Percentiles rank a stretch among this genome's conserved stretches.
Conservation (phyloP, 2,888 invertebrate genomes). For the Rhagophthalmus giganteus region DNA sequence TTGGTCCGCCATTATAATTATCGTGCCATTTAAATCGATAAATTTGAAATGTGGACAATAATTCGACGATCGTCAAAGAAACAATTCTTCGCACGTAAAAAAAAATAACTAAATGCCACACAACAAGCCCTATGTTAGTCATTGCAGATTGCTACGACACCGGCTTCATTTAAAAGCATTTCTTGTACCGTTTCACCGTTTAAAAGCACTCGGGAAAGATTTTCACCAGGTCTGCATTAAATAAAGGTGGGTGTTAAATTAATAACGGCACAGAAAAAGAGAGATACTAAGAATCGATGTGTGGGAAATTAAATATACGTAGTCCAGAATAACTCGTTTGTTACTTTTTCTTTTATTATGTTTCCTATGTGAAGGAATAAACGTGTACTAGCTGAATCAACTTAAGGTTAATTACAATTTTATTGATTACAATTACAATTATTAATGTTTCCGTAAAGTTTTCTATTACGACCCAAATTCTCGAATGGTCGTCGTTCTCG, state of each 20-base stretch:
- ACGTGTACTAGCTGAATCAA: slow-evolving; percentile 4
- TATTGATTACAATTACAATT: slow-evolving; percentile 8
- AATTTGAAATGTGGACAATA: background rate
- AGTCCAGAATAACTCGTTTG: slow-evolving; percentile 1
- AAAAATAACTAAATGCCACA: too few species aligned
- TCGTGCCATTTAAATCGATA: too few species aligned
- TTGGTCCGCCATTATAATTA: too few species aligned
- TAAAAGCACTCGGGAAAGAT: background rate
- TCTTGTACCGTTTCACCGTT: slow-evolving; percentile 1
- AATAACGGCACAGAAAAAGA: slow-evolving; percentile 5
- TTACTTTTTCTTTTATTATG: background rate
- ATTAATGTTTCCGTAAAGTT: slow-evolving; percentile 2
- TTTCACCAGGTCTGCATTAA: background rate
- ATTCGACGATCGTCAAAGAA: too few species aligned
- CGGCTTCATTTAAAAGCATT: background rate
- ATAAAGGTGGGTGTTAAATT: slow-evolving; percentile 2
- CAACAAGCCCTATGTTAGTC: too few species aligned
- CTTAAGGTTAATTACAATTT: slow-evolving; percentile 13
- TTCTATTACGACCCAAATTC: background rate
- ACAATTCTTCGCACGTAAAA: too few species aligned
- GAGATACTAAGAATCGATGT: slow-evolving; percentile 5
- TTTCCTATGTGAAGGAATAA: background rate
- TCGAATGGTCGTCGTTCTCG: too few species aligned
- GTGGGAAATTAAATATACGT: slow-evolving; percentile 2
- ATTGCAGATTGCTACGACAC: too few species aligned